Base-by-base conservation (phyloP, 1,140 invertebrate genomes). In the Penaeus vannamei region DNA sequence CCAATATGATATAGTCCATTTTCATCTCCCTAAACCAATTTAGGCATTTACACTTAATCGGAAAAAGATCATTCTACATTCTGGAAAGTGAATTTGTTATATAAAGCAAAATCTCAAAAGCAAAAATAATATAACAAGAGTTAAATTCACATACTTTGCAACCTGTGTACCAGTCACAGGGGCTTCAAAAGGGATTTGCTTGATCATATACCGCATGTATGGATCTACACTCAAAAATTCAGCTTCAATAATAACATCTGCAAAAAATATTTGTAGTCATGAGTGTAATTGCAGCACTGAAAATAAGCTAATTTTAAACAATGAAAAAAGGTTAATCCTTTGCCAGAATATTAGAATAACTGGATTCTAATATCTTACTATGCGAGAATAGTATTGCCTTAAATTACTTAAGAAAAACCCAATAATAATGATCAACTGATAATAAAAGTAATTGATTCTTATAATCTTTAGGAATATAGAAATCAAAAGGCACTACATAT, bases 1-100 rank as follows among this genome's bases (percentile, higher is more conserved):
- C 8, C 8, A 42, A 4, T 7, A 42, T 42, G 8, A 42, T 42
- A 7, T 42, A 42, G 1, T 42, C 36, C 36, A 42, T 42, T 42
- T 42, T 90, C 94, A 93, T 0, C 94, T 94, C 61, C 94, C 92
- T 95, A 4, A 95, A 96, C 14, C 95, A 95, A 87, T 95, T 93
- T 69, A 93, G 92, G 46, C 94, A 95, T 3, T 94, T 91, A 20
- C 20, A 20, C 79, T 84, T 42, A 64, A 29, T 62, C 17, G 29
- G 23, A 60, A 53, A 29, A 36, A 76, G 8, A 42, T 42, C 36
- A 42, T 42, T 42, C 36, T 42, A 42, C 36, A 4, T 42, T 42
- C 36, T 42, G 36, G 36, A 7, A 42, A 42, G 36, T 42, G 36
- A 42, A 7, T 42, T 36, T 36, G 1, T 61, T 80, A 72, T 72